A percentile compares a stretch with the other conserved stretches of the same genome.
These are phyloP conservation scores for Enteromius fasciolatus DNA, from an alignment of 2,797 vertebrate species.

Conservation along the genomic window DNA sequence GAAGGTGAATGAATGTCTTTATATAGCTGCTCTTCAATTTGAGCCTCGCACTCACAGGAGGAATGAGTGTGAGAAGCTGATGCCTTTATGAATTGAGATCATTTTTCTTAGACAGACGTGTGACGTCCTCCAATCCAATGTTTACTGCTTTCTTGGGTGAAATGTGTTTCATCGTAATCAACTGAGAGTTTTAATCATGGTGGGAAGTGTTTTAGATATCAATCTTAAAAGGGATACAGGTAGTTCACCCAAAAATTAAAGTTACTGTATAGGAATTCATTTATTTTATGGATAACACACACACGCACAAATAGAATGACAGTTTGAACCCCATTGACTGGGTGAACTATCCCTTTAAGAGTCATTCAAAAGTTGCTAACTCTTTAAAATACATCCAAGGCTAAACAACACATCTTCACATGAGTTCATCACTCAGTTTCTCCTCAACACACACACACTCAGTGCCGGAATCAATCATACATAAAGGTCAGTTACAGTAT, in stretches of 20 bases:
- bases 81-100: conserved; percentile 3
- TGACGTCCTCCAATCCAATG: not conserved
- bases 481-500: conserved; percentile 38
- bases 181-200: not conserved
- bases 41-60: conserved; percentile 16
- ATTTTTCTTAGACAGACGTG: conserved; percentile 13
- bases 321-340: too few relatives aligned
- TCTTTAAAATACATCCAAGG: conserved; percentile 32
- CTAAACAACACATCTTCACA: conserved; percentile 10
- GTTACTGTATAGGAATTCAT: too few relatives aligned
- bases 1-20: conserved; percentile 48
- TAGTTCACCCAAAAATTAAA: not conserved
- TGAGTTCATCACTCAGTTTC: conserved; percentile 7
- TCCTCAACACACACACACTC: not conserved
- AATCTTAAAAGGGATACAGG: not conserved
- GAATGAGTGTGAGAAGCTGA: conserved; percentile 30
- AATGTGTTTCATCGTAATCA: conserved; percentile 8
- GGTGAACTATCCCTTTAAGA: not conserved
- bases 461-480: conserved; percentile 14
- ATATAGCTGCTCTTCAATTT: conserved; percentile 47
- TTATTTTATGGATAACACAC: not conserved
- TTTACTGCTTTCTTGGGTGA: not conserved
- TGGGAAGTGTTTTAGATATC: conserved; percentile 2
- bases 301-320: not conserved
- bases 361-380: conserved; percentile 2